These are phyloP conservation scores for Xerus inauris DNA, from an alignment of 2,113 vertebrate species.

Conservation along the genomic window DNA sequence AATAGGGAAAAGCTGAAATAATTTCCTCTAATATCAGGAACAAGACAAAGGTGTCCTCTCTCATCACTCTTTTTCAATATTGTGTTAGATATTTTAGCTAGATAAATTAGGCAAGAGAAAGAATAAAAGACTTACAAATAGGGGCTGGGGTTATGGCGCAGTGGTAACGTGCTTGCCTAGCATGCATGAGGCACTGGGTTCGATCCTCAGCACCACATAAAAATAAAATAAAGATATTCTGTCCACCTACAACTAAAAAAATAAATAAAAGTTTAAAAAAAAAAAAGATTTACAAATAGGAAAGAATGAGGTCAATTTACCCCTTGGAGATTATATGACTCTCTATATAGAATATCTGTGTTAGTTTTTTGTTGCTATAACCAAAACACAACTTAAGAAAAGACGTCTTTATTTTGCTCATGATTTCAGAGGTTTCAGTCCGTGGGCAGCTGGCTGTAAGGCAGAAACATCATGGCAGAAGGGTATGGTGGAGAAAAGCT, in stretches of 20 bases:
- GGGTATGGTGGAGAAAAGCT: background rate
- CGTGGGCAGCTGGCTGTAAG: background rate
- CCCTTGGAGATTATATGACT: background rate
- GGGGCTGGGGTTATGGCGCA: too few relatives aligned
- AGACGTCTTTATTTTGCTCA: background rate
- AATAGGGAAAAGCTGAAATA: background rate
- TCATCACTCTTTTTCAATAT: background rate
- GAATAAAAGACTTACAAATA: background rate
- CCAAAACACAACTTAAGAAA: background rate
- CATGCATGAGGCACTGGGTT: too few relatives aligned
- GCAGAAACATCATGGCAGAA: background rate
- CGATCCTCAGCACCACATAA: too few relatives aligned
- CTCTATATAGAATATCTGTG: background rate
- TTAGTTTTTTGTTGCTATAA: background rate
- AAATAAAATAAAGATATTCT: too few relatives aligned
- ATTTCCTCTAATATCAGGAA: background rate
- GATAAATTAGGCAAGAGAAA: background rate
- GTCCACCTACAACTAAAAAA: too few relatives aligned
- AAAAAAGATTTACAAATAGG: background rate
- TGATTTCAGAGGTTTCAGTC: background rate
- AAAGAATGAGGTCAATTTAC: background rate
- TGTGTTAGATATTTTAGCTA: background rate
- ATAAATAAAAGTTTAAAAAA: too few relatives aligned
- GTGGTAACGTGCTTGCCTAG: too few relatives aligned
- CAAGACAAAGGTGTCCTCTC: background rate